phyloP scores from a whole-genome alignment of 2,888 invertebrate species.

The Callinectes sapidus region DNA sequence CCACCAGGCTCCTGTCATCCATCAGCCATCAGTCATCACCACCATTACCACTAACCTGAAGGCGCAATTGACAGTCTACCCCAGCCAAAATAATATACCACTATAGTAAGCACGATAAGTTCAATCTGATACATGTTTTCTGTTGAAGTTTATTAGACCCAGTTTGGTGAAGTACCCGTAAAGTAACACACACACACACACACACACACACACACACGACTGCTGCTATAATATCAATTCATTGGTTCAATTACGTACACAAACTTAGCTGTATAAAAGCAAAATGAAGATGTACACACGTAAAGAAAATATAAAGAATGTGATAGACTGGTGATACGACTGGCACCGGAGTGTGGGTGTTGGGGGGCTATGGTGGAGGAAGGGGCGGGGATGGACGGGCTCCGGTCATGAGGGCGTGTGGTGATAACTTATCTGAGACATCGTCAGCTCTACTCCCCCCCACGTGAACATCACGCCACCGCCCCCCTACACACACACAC shows the following conservation, averaged over 20 bases:
- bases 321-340: background rate
- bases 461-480: background rate
- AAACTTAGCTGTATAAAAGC: background rate
- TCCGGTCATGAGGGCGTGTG: background rate
- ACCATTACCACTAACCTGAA: background rate
- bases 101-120: too few species aligned
- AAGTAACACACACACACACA: slow-evolving; percentile 4
- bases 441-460: background rate
- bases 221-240: background rate
- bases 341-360: background rate
- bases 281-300: background rate
- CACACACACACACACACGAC: background rate
- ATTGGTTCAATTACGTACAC: background rate
- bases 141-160: background rate
- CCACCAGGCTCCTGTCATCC: background rate
- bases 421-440: slow-evolving; percentile 3
- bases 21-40: background rate
- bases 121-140: too few species aligned
- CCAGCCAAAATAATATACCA: too few species aligned
- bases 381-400: background rate
- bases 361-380: background rate
- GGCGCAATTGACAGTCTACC: too few species aligned
- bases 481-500: too few species aligned
- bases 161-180: background rate
- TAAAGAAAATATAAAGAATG: background rate